Conservation (phyloP, 35 echinoderm and acorn worm genomes). For the Ophiothrix spiculata region DNA sequence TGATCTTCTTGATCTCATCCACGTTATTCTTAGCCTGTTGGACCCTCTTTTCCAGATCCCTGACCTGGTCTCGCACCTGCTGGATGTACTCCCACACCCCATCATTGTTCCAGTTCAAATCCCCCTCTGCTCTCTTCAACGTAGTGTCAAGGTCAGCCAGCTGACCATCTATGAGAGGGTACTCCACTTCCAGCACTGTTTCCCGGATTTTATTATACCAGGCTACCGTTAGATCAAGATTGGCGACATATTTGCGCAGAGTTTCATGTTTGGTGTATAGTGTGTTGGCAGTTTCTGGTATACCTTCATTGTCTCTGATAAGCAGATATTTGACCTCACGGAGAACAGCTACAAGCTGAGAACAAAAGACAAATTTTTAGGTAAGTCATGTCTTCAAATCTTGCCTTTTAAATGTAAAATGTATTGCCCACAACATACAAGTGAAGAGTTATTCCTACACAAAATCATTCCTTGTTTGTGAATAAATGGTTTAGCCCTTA, state of each 20-base stretch:
- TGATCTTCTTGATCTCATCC: constrained; percentile 90
- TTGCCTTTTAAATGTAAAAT: too few species aligned
- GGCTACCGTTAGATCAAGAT: constrained; percentile 85
- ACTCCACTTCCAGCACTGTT: constrained; percentile 88
- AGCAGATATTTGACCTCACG: constrained; percentile 94
- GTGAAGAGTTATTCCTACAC: too few species aligned
- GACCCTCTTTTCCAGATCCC: constrained; percentile 79
- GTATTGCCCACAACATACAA: too few species aligned
- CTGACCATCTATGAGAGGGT: constrained; percentile 88
- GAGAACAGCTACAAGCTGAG: constrained; percentile 80
- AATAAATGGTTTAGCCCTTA: too few species aligned
- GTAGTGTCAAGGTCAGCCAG: constrained; percentile 68
- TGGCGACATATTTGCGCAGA: constrained; percentile 75
- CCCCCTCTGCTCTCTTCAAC: constrained; percentile 68
- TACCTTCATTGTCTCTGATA: constrained; percentile 64
- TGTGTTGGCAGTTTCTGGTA: constrained; percentile 74
- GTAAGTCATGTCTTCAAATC: too few species aligned
- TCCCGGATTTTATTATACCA: constrained; percentile 95
- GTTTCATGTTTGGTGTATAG: constrained; percentile 96
- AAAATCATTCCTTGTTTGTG: too few species aligned
- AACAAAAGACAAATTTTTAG: too few species aligned
- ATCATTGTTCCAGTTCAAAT: constrained; percentile 86
- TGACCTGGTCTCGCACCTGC: constrained; percentile 74
- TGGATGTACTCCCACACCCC: constrained; percentile 98
- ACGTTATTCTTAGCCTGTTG: constrained; percentile 89